Percentiles rank a stretch among this genome's conserved stretches.
Evolutionary conservation across 2,113 vertebrate species (phyloP).

Genomic region (western clawed frog (Xenopus tropicalis)): UCB_Xtro_10.0 CM004443.2:86236501-86237000

Average conservation of each 20-base stretch:
- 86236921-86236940: too few species aligned
- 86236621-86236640: slow-evolving; percentile 21
- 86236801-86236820: slow-evolving; percentile 27
- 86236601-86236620: slow-evolving; percentile 31
- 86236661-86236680: slow-evolving; percentile 23
- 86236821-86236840: slow-evolving; percentile 40
- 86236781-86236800: slow-evolving; percentile 24
- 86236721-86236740: slow-evolving; percentile 39
- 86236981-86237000: too few species aligned
- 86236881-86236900: background rate
- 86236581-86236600: slow-evolving; percentile 18
- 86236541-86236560: slow-evolving; percentile 5
- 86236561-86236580: slow-evolving; percentile 6
- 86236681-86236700: slow-evolving; percentile 37
- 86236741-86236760: slow-evolving; percentile 18
- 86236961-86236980: too few species aligned
- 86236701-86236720: slow-evolving; percentile 43
- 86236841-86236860: slow-evolving; percentile 10
- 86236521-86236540: background rate
- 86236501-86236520: too few species aligned
- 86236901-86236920: background rate
- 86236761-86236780: slow-evolving; percentile 27
- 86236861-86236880: background rate
- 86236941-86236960: too few species aligned
- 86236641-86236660: slow-evolving; percentile 38